These are phyloP conservation scores for Petrolisthes manimaculis DNA, from an alignment of 2,888 invertebrate genomes.

Conservation along the genomic window DNA sequence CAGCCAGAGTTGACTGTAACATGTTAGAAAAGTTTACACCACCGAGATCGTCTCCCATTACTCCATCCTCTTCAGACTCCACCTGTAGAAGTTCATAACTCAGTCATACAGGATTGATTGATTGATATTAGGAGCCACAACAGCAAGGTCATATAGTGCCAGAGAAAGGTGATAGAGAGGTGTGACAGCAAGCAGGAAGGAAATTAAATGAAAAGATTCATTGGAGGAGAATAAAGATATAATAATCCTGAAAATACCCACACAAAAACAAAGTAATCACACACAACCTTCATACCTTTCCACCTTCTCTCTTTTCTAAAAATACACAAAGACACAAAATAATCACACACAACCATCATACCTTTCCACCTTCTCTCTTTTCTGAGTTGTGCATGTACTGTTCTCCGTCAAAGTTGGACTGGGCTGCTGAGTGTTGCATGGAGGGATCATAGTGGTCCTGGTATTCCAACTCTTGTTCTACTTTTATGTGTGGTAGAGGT, in stretches of 20 bases:
- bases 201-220: no score
- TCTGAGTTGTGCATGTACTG: slow-evolving; percentile 23
- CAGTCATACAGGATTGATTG: no score
- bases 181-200: no score
- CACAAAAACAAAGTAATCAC: not conserved
- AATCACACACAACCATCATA: not conserved
- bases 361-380: slow-evolving; percentile 27
- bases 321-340: not conserved
- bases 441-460: slow-evolving; percentile 40
- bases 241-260: not conserved
- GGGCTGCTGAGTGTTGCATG: slow-evolving; percentile 5
- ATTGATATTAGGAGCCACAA: no score
- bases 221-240: no score
- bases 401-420: slow-evolving; percentile 30
- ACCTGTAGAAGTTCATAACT: not conserved
- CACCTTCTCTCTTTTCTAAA: slow-evolving; percentile 1
- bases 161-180: no score
- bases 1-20: slow-evolving; percentile 48
- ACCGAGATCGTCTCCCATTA: slow-evolving; percentile 42
- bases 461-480: slow-evolving; percentile 49
- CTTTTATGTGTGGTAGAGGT: slow-evolving; percentile 40
- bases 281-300: slow-evolving; percentile 32
- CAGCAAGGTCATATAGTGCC: no score
- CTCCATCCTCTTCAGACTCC: slow-evolving; percentile 28
- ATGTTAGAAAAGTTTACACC: slow-evolving; percentile 48